Percentiles rank a stretch among this genome's conserved stretches.
Conservation (phyloP, 2,797 vertebrate species). For the Sebastes iracundus region DNA sequence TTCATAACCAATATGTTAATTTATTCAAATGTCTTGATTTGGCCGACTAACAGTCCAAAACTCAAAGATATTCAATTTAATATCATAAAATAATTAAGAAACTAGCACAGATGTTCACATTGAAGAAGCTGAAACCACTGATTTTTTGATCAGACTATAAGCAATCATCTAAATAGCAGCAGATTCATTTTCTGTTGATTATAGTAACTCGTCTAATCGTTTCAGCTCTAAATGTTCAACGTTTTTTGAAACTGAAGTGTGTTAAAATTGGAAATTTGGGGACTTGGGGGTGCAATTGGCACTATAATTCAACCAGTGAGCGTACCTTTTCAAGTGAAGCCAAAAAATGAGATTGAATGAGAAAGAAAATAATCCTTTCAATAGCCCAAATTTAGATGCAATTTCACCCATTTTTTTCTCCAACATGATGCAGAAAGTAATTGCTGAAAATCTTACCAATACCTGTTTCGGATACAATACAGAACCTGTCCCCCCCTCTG, state of each 20-base stretch:
- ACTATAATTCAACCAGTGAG: neutral
- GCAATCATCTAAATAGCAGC: neutral
- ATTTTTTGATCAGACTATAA: neutral
- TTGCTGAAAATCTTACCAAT: slow-evolving; percentile 19
- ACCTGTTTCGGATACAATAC: neutral
- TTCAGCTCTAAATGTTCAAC: neutral
- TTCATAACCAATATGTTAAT: neutral
- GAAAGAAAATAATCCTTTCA: neutral
- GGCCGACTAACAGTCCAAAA: no score
- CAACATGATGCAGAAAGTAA: slow-evolving; percentile 20
- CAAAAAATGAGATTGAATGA: neutral
- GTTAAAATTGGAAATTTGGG: neutral
- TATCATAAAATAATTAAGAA: neutral
- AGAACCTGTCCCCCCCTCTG: slow-evolving; percentile 7
- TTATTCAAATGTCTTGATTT: neutral
- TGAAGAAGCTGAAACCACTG: neutral
- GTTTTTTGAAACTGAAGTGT: neutral
- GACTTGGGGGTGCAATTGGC: neutral
- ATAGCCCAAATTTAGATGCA: neutral
- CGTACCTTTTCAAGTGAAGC: neutral
- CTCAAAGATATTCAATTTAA: neutral
- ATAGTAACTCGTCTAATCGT: neutral
- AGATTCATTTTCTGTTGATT: neutral
- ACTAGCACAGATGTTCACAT: neutral
- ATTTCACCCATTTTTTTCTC: slow-evolving; percentile 17